Evolutionary conservation across 2,888 invertebrate genomes (phyloP).

Genomic region (Mesopsocus fuscifrons): DNA sequence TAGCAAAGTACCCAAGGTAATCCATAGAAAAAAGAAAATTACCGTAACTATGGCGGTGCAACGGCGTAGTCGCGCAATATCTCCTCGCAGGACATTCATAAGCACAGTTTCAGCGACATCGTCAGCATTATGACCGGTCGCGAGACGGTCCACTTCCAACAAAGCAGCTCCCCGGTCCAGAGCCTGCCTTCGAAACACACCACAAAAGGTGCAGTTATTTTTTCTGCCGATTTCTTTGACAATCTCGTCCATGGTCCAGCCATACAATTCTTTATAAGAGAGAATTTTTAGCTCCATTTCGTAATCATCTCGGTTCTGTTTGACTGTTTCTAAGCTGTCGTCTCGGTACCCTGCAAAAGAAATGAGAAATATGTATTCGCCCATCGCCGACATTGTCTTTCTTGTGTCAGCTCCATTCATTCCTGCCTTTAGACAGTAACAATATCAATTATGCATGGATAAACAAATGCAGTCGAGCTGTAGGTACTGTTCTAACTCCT

Average conservation of each 20-base stretch:
- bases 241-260: slow-evolving; percentile 99
- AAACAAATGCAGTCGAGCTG: neutral
- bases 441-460: too few species aligned
- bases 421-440: too few species aligned
- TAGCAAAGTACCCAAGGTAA: too few species aligned
- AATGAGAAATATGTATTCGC: neutral
- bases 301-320: slow-evolving; percentile 86
- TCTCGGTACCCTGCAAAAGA: slow-evolving; percentile 55
- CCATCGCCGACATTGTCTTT: too few species aligned
- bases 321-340: slow-evolving; percentile 91
- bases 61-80: slow-evolving; percentile 78
- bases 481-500: slow-evolving; percentile 10
- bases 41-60: slow-evolving; percentile 85
- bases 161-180: slow-evolving; percentile 84
- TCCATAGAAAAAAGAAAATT: too few species aligned
- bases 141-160: slow-evolving; percentile 78
- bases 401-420: too few species aligned
- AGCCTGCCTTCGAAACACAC: slow-evolving; percentile 89
- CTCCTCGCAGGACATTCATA: slow-evolving; percentile 94
- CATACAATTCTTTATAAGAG: slow-evolving; percentile 93
- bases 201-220: slow-evolving; percentile 95
- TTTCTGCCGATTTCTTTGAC: slow-evolving; percentile 65
- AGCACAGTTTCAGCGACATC: slow-evolving; percentile 97
- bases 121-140: slow-evolving; percentile 93
- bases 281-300: slow-evolving; percentile 82